phyloP scores from a whole-genome alignment of 2,888 invertebrate species.

The Cephus pygmeus region DNA sequence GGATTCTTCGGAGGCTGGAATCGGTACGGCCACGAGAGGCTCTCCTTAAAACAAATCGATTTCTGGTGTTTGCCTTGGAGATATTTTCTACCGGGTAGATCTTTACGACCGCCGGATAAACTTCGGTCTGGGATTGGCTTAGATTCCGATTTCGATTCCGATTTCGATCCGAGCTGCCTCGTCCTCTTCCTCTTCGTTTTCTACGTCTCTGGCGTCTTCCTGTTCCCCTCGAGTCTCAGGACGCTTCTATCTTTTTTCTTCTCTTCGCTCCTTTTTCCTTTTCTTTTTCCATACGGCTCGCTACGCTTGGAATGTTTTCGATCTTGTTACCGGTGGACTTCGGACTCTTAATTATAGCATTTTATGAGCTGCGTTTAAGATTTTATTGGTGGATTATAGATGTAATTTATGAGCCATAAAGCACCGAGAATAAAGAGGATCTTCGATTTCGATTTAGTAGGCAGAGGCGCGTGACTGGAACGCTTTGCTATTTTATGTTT shows the following conservation, averaged over 20 bases:
- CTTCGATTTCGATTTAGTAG: constrained; percentile 37
- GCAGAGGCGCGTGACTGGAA: constrained; percentile 18
- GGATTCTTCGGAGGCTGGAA: not conserved
- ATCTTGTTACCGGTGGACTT: constrained; percentile 7
- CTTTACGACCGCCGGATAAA: not conserved
- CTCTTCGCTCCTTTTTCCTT: constrained; percentile 5
- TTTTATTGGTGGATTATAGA: constrained; percentile 43
- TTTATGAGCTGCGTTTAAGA: constrained; percentile 36
- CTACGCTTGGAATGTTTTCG: constrained; percentile 3
- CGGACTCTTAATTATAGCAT: constrained; percentile 41
- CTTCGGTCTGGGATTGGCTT: not conserved
- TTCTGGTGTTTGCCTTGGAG: not conserved
- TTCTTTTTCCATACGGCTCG: not conserved
- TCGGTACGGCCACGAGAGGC: not conserved
- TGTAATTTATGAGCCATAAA: constrained; percentile 48
- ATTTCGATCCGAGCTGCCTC: not conserved
- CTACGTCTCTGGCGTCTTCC: constrained; percentile 10
- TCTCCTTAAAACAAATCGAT: constrained; percentile 5
- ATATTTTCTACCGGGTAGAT: not conserved
- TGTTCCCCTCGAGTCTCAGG: constrained; percentile 16
- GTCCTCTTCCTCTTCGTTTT: constrained; percentile 3
- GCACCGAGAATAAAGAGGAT: constrained; percentile 27
- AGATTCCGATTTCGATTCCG: not conserved
- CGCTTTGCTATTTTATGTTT: not conserved
- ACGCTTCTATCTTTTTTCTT: constrained; percentile 10